phyloP scores from a whole-genome alignment of 2,888 invertebrate species.

The Lamproptera curius region DNA sequence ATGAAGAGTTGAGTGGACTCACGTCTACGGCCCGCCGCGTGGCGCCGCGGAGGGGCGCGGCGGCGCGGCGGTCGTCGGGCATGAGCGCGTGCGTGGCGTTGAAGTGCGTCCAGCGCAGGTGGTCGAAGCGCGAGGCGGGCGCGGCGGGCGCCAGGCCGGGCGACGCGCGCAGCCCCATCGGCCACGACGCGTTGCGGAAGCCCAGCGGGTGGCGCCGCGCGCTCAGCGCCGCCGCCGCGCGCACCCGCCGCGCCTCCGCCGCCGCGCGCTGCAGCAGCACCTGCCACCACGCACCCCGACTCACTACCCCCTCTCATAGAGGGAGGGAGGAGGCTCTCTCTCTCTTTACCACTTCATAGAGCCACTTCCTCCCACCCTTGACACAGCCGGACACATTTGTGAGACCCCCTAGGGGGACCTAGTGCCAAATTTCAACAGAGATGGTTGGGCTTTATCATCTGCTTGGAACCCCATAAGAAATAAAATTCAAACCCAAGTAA shows the following conservation, averaged over 20 bases:
- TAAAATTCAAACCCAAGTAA: too few relatives aligned
- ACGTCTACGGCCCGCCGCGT: slow-evolving; percentile 84
- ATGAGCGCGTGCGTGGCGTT: slow-evolving; percentile 90
- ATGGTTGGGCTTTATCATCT: too few relatives aligned
- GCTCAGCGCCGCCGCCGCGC: slow-evolving; percentile 38
- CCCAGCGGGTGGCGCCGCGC: slow-evolving; percentile 43
- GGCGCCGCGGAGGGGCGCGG: slow-evolving; percentile 80
- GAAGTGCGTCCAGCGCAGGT: slow-evolving; percentile 91
- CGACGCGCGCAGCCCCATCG: slow-evolving; percentile 89
- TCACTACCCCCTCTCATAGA: slow-evolving; percentile 23
- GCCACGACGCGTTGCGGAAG: slow-evolving; percentile 34
- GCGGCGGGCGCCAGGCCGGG: slow-evolving; percentile 55
- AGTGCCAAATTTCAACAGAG: not conserved
- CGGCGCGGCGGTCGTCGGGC: slow-evolving; percentile 87
- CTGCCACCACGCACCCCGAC: slow-evolving; percentile 5
- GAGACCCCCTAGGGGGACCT: too few relatives aligned
- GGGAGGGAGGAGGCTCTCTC: too few relatives aligned
- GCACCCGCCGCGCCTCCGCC: slow-evolving; percentile 15
- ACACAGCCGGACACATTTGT: not conserved
- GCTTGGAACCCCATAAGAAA: too few relatives aligned
- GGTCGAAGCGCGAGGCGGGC: slow-evolving; percentile 80
- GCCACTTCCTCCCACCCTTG: too few relatives aligned
- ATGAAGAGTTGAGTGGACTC: slow-evolving; percentile 24
- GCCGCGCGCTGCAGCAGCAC: slow-evolving; percentile 25
- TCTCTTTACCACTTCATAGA: too few relatives aligned